These are phyloP conservation scores for Catocala sponsa DNA, from an alignment of 2,888 invertebrate species.

Conservation along the genomic window DNA sequence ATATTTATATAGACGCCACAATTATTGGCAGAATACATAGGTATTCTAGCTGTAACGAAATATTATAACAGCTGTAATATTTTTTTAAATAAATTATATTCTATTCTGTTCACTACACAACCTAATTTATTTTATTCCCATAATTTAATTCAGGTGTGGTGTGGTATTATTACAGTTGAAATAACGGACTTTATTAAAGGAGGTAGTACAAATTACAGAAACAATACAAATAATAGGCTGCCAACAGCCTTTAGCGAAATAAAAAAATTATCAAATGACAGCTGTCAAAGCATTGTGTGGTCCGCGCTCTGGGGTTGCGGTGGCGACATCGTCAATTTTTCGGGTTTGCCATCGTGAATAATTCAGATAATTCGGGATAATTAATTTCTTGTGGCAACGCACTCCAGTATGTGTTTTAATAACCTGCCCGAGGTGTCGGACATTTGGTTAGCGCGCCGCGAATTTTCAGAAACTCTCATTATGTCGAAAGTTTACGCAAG, in stretches of 20 bases:
- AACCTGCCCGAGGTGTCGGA: conserved; percentile 69
- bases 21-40: too few species aligned
- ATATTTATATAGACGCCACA: too few species aligned
- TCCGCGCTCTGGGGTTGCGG: conserved; percentile 53
- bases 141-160: too few species aligned
- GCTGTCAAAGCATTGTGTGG: conserved; percentile 69
- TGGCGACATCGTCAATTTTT: conserved; percentile 54
- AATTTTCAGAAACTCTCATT: conserved; percentile 50
- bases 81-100: too few species aligned
- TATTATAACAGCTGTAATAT: too few species aligned
- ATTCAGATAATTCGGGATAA: conserved; percentile 49
- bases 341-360: conserved; percentile 40
- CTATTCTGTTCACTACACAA: too few species aligned
- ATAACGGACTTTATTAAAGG: conserved; percentile 6
- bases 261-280: conserved; percentile 52
- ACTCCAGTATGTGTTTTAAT: conserved; percentile 51
- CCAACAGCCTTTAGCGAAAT: conserved; percentile 30
- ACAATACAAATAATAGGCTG: conserved; percentile 16
- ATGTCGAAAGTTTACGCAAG: conserved; percentile 47
- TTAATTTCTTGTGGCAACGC: conserved; percentile 60
- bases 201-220: conserved; percentile 14
- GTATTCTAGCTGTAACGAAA: too few species aligned
- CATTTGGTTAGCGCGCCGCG: conserved; percentile 68
- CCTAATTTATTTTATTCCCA: too few species aligned
- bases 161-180: neutral